phyloP scores from a whole-genome alignment of 2,797 vertebrate genomes.

The Rhynchonycteris naso region DNA sequence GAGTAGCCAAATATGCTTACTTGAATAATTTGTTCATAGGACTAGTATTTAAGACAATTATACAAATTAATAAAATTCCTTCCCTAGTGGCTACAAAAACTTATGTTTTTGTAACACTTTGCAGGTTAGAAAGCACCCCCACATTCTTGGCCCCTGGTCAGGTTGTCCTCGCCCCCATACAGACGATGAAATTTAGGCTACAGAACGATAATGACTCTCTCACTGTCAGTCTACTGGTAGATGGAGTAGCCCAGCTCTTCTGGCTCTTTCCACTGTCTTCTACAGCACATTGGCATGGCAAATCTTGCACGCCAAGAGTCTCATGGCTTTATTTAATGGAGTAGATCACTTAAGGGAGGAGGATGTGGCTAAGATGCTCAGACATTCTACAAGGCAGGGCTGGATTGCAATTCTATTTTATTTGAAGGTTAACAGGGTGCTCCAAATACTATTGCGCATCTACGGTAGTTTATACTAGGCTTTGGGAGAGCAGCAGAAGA shows the following conservation, averaged over 20 bases:
- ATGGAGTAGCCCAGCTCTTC: background rate
- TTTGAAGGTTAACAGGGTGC: background rate
- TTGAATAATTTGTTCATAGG: background rate
- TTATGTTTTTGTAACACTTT: background rate
- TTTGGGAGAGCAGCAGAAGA: background rate
- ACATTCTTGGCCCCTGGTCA: background rate
- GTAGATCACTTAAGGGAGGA: background rate
- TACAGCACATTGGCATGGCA: no score
- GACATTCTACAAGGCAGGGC: background rate
- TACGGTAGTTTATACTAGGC: background rate
- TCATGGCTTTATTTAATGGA: background rate
- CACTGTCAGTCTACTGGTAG: background rate
- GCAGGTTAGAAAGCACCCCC: background rate
- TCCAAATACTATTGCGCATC: background rate
- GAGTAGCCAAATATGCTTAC: background rate
- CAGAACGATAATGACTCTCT: background rate
- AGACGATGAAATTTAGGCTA: background rate
- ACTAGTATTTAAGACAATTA: background rate
- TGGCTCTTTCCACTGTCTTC: background rate
- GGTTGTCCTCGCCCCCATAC: background rate
- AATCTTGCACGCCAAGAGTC: background rate
- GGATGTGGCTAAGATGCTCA: background rate
- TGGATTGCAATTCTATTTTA: background rate
- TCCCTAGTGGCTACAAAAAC: background rate
- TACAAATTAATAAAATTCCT: constrained; percentile 1